Conservation (phyloP, 2,888 invertebrate genomes). For the Glaucopsyche alexis region DNA sequence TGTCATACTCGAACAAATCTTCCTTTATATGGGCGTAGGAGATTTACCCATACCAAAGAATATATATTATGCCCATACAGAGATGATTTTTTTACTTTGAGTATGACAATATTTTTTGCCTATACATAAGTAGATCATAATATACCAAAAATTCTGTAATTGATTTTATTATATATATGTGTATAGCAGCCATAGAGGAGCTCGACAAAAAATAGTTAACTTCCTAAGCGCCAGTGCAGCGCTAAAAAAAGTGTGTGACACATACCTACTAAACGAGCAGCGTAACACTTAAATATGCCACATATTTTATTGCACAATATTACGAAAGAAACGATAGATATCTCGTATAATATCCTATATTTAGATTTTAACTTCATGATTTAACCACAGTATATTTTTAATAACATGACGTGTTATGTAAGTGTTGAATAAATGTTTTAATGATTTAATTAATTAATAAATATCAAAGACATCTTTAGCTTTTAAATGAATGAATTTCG, state of each 20-base stretch:
- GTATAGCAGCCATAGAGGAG: not conserved
- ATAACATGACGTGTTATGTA: too few relatives aligned
- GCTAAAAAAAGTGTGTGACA: slow-evolving; percentile 11
- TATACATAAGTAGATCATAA: too few relatives aligned
- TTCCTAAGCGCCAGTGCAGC: not conserved
- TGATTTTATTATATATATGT: too few relatives aligned
- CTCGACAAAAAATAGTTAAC: not conserved
- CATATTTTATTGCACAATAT: slow-evolving; percentile 16
- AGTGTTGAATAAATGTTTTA: too few relatives aligned
- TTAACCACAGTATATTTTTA: not conserved
- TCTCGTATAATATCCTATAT: not conserved
- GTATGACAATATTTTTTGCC: too few relatives aligned
- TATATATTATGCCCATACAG: too few relatives aligned
- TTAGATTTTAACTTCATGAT: slow-evolving; percentile 2
- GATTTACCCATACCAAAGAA: too few relatives aligned
- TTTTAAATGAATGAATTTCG: not conserved
- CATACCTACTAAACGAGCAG: not conserved
- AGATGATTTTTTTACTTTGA: too few relatives aligned
- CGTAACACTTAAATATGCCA: not conserved
- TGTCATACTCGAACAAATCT: too few relatives aligned
- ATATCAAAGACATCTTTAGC: not conserved
- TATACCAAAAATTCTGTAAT: too few relatives aligned
- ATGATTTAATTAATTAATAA: too few relatives aligned
- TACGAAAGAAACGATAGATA: not conserved
- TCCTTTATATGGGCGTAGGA: too few relatives aligned